Conservation (phyloP, 2,888 invertebrate species). For the Synanthedon vespiformis region DNA sequence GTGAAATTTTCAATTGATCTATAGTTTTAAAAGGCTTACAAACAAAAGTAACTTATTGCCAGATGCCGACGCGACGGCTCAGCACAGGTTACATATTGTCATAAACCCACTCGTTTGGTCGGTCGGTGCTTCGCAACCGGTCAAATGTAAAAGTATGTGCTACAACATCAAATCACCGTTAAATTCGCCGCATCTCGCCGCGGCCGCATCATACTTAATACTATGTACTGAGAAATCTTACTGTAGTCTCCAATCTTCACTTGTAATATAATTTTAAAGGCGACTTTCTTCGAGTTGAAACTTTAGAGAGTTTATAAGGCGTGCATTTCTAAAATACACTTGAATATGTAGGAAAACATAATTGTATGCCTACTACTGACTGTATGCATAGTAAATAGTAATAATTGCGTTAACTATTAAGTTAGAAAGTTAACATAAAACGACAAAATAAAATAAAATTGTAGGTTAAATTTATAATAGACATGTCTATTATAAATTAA, state of each 20-base stretch:
- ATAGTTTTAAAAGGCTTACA: conserved; percentile 47
- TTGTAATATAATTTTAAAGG: conserved; percentile 6
- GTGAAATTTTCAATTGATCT: conserved; percentile 24
- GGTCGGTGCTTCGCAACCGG: conserved; percentile 28
- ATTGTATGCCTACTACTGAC: no score
- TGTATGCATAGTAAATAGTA: no score
- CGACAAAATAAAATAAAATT: no score
- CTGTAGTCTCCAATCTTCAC: conserved; percentile 6
- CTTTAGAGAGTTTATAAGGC: neutral
- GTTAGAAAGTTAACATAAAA: no score
- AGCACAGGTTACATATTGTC: conserved; percentile 50
- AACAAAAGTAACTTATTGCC: conserved; percentile 53
- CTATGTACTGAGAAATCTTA: conserved; percentile 10
- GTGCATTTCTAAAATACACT: neutral
- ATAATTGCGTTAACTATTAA: no score
- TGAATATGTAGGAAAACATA: neutral
- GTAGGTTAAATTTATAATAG: no score
- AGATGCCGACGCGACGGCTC: conserved; percentile 42
- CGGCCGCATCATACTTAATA: conserved; percentile 17
- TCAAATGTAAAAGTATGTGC: conserved; percentile 21
- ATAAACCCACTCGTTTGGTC: conserved; percentile 19
- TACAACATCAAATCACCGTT: conserved; percentile 18
- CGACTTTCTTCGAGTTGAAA: conserved; percentile 8
- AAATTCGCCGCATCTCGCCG: conserved; percentile 12
- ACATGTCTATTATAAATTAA: no score